These are phyloP conservation scores for Gopherus flavomarginatus DNA, from an alignment of 2,113 vertebrate species.

Conservation along the genomic window DNA sequence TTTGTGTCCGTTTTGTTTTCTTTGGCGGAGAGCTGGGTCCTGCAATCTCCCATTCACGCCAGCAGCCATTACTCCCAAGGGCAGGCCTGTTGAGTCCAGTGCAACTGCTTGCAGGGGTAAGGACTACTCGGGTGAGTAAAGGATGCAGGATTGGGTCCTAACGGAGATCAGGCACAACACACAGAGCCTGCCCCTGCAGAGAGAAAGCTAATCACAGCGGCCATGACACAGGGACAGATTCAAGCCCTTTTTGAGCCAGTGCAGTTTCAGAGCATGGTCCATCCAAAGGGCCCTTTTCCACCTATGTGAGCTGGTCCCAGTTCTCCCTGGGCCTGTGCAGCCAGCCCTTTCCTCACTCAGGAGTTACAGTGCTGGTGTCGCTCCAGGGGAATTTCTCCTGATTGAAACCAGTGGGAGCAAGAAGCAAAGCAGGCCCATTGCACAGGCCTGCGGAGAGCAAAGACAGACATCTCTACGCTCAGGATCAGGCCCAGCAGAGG, in stretches of 20 bases:
- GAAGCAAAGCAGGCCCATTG: fast-evolving
- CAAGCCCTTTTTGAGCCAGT: background rate
- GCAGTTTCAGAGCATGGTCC: background rate
- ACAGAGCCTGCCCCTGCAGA: background rate
- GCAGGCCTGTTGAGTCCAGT: background rate
- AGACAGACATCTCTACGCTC: fast-evolving
- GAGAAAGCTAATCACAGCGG: background rate
- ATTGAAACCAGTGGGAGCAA: fast-evolving
- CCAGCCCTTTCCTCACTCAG: fast-evolving
- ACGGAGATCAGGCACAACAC: background rate
- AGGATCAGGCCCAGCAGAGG: fast-evolving
- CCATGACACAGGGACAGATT: fast-evolving
- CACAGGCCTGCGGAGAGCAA: background rate
- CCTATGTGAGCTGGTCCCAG: fast-evolving
- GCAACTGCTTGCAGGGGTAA: background rate
- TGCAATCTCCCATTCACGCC: background rate
- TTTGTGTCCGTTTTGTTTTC: background rate
- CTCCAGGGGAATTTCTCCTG: background rate
- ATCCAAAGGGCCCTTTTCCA: fast-evolving
- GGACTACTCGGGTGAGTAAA: background rate
- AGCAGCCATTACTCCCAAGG: background rate
- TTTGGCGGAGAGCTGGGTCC: background rate
- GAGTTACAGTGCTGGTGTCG: fast-evolving
- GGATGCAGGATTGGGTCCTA: background rate
- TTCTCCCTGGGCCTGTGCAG: fast-evolving